Base-by-base conservation (phyloP, 2,888 invertebrate genomes). In the Caenorhabditis uteleia region DNA sequence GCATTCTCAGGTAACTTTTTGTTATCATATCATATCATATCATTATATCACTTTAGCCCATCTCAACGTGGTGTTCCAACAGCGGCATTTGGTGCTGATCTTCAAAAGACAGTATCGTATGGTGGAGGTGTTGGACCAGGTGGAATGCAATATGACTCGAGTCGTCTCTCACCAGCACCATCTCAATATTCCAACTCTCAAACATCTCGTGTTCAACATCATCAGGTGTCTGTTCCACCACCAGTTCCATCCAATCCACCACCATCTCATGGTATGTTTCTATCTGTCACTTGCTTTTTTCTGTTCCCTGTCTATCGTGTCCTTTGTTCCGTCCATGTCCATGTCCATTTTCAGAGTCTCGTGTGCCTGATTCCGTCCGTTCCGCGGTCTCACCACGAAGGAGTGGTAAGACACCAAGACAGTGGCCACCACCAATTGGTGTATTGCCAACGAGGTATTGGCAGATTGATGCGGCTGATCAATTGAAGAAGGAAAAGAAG, bases 31-130 rank as follows among this genome's bases (percentile, higher is more conserved):
- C 6, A n/a, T n/a, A n/a, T n/a, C n/a, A n/a, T n/a, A n/a, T n/a
- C n/a, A n/a, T n/a, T n/a, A n/a, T n/a, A n/a, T 16, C 5, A 16
- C 60, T 74, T 46, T 56, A 75, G 75, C 44, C 73, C 75, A 10
- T 45, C 54, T 4, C 57, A 58, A 46, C 70, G 75, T 29, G 75
- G 75, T 6, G 71, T 75, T 23, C 75, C 75, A 2, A 62, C 59
- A 10, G 65, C 68, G 0, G 45, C 53, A 20, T 67, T 67, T 42
- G 67, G 67, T 4, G 67, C 60, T 1, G 61, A 67, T 23, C 40
- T 61, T 5, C 49, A 47, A 3, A 46, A 43, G 8, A 53, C 57
- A 2, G 57, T 49, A 0, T 42, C 44, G 12, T 60, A 66, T 23
- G n/a, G n/a, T n/a, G 66, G 59, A 20, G 45, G 53, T 14, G 53